Percentiles rank a stretch among this genome's conserved stretches.
Evolutionary conservation across 1,140 invertebrate genomes (phyloP).

Genomic region (Dinothrombium tinctorium): DNA sequence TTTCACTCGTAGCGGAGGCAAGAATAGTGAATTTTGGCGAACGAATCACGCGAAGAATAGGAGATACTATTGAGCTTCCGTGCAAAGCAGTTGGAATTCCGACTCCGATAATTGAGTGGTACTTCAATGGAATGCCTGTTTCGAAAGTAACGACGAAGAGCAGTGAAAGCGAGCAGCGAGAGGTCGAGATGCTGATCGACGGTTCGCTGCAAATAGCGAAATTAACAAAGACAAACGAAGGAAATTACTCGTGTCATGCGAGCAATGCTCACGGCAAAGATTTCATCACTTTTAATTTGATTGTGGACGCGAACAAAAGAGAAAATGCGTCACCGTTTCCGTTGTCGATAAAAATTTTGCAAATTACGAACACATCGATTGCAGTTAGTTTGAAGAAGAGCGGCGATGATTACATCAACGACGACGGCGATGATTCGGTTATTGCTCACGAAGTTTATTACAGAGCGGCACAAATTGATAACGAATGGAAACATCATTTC

Average conservation of each 20-base stretch:
- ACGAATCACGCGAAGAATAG: slow-evolving; percentile 8
- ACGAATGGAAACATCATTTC: slow-evolving; percentile 2
- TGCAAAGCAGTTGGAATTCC: slow-evolving; percentile 17
- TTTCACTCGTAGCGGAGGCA: too few species aligned
- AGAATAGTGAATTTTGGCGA: slow-evolving; percentile 16
- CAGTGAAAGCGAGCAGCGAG: neutral
- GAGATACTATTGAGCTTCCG: slow-evolving; percentile 12
- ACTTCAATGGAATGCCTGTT: slow-evolving; percentile 6
- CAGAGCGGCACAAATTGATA: too few species aligned
- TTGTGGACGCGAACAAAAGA: neutral
- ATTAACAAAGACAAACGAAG: slow-evolving; percentile 11
- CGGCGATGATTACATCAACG: neutral
- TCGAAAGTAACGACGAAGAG: neutral
- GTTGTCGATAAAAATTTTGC: neutral
- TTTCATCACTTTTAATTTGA: slow-evolving; percentile 9
- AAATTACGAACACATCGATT: neutral
- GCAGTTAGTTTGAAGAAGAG: neutral
- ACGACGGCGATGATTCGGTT: neutral
- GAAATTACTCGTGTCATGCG: slow-evolving; percentile 16
- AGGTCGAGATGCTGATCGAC: too few species aligned
- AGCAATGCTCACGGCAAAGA: slow-evolving; percentile 15
- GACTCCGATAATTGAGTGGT: slow-evolving; percentile 14
- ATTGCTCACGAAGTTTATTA: slow-evolving; percentile 1
- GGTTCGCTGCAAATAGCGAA: slow-evolving; percentile 14
- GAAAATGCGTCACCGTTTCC: neutral